A percentile compares a stretch with the other conserved stretches of the same genome.
These are phyloP conservation scores for Aurelia sp. DNA, from an alignment of 30 jellyfish, hydroid and myxozoan species.

Conservation along the genomic window DNA sequence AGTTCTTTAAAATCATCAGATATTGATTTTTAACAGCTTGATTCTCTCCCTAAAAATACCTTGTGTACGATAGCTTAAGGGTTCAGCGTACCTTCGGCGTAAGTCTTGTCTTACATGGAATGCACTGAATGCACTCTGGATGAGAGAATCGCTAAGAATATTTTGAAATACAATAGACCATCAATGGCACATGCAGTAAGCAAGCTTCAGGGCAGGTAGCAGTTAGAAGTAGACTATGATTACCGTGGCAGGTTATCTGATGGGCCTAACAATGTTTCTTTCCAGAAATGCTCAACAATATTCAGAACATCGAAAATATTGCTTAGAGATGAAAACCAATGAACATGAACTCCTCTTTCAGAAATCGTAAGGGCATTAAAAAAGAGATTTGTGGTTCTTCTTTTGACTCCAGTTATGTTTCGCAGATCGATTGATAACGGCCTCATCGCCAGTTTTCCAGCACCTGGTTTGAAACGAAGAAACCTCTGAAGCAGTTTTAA, in stretches of 20 bases:
- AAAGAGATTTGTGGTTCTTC: slow-evolving; percentile 30
- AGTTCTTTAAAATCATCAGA: no score
- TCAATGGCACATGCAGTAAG: no score
- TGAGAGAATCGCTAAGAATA: no score
- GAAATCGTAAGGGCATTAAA: slow-evolving; percentile 24
- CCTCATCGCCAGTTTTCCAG: slow-evolving; percentile 46
- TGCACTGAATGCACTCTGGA: no score
- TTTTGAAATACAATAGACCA: no score
- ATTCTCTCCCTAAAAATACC: no score
- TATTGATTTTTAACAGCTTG: no score
- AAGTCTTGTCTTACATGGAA: no score
- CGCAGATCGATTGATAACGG: slow-evolving; percentile 13
- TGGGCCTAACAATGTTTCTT: slow-evolving; percentile 25
- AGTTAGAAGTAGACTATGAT: no score
- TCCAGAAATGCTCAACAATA: slow-evolving; percentile 76
- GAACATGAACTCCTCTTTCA: slow-evolving; percentile 11
- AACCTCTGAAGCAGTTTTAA: slow-evolving; percentile 21
- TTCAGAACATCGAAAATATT: slow-evolving; percentile 60
- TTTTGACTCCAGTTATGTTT: slow-evolving; percentile 31
- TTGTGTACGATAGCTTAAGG: no score
- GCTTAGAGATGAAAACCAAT: slow-evolving; percentile 75
- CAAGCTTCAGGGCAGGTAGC: no score
- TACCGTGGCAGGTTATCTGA: background rate
- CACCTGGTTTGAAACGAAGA: slow-evolving; percentile 37
- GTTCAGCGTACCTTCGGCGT: no score